Evolutionary conservation across 2,113 vertebrate species (phyloP).

Genomic region (Dissostichus mawsoni): DNA sequence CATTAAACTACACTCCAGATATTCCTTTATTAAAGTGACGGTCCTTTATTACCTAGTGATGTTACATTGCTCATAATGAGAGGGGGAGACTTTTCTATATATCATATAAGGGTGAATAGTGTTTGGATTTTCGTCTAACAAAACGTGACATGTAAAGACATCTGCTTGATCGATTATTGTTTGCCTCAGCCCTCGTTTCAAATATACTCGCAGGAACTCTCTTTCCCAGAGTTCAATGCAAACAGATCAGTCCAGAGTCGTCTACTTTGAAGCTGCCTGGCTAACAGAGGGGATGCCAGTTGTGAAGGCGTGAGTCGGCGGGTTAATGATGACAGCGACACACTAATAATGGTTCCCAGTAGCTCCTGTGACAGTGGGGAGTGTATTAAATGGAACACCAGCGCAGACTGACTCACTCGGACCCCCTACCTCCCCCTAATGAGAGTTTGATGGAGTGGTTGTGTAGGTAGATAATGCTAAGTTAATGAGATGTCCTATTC

Average conservation of each 20-base stretch:
- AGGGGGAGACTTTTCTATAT: too few species aligned
- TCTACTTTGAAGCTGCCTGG: not conserved
- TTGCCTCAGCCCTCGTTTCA: not conserved
- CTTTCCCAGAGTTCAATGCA: not conserved
- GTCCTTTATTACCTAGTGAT: too few species aligned
- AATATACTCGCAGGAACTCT: not conserved
- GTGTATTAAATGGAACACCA: conserved; percentile 68
- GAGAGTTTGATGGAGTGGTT: conserved; percentile 74
- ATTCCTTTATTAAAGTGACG: too few species aligned
- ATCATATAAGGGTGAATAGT: too few species aligned
- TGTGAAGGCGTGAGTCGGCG: not conserved
- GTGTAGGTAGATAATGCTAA: conserved; percentile 70
- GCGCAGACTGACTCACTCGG: conserved; percentile 53
- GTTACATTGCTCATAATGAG: too few species aligned
- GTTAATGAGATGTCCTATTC: conserved; percentile 76
- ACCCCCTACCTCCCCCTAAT: conserved; percentile 56
- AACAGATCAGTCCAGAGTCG: not conserved
- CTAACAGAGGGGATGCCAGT: conserved; percentile 8
- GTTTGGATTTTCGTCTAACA: too few species aligned
- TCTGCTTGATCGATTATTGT: too few species aligned
- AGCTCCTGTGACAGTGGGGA: conserved; percentile 67
- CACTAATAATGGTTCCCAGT: conserved; percentile 68
- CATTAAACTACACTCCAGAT: too few species aligned
- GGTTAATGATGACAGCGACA: conserved; percentile 69
- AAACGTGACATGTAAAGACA: too few species aligned